These are phyloP conservation scores for Andrena praecox DNA, from an alignment of 2,888 invertebrate species.

Conservation along the genomic window DNA sequence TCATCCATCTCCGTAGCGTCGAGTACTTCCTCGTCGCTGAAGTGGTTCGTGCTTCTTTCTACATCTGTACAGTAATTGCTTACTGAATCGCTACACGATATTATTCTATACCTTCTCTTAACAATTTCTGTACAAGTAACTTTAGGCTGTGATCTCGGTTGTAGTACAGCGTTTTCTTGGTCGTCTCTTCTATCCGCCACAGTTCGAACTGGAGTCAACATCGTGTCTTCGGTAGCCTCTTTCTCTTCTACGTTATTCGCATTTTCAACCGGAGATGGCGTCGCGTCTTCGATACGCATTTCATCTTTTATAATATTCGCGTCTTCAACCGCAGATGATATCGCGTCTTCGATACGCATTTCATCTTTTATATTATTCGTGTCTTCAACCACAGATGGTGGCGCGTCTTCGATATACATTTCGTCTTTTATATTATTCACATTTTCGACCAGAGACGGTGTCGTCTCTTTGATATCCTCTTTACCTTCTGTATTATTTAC, in stretches of 20 bases:
- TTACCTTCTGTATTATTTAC: neutral
- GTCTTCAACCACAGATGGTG: neutral
- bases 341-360: neutral
- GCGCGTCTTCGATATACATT: neutral
- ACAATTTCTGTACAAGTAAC: conserved; percentile 67
- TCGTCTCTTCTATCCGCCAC: neutral
- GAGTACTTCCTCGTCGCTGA: neutral
- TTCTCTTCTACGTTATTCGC: neutral
- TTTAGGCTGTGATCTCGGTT: conserved; percentile 48
- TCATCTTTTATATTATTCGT: neutral
- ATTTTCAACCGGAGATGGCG: neutral
- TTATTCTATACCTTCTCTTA: conserved; percentile 66
- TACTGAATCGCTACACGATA: conserved; percentile 6
- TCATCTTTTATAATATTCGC: neutral
- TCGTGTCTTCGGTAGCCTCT: neutral
- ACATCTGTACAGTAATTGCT: neutral
- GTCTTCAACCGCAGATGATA: neutral
- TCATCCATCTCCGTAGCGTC: neutral
- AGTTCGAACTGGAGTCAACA: neutral
- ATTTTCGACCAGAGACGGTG: neutral
- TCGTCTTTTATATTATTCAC: neutral
- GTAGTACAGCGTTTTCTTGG: neutral
- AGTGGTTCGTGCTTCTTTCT: neutral
- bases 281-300: neutral
- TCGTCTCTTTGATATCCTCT: neutral